Base-by-base conservation (phyloP, 2,888 invertebrate species). In the Pseudococcus longispinus region DNA sequence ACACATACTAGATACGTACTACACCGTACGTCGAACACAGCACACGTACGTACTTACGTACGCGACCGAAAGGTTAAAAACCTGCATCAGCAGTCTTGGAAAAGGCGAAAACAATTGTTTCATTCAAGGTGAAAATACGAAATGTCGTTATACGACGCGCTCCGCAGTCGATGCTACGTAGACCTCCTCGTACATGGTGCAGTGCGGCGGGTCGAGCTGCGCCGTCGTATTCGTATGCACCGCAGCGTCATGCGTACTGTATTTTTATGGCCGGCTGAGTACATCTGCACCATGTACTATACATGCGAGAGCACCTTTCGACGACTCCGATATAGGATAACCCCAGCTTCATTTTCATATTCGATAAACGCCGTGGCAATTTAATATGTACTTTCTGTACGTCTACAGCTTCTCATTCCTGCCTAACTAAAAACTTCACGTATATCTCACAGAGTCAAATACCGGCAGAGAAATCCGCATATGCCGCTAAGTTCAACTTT, bases 101-200 rank as follows among this genome's bases (percentile, higher is more conserved):
- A 80, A 80, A 86, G 80, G 86, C 77, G 51, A 77, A 86, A 80
- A 86, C 86, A 55, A 86, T 86, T 29, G 80, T 86, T 86, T 86
- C 86, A 86, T 86, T 86, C 86, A 86, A 86, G 86, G 86, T 86
- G 86, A 86, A 86, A 86, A 80, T 46, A 74, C 29, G 80, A 74
- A 26, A 74, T 80, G 86, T 86, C 86, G 86, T 80, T 60, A 23
- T 60, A 23, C 60, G 51, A 51, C 74, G 85, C 20, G n/a, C 42
- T 26, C n/a, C 23, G 29, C 23, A 11, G 9, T 44, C 51, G 51
- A n/a, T n/a, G 51, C 60, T 60, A 9, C 84, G 37, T 83, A 83
- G 15, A 51, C 83, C 46, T 83, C 46, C 4, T 44, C 37, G 37
- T 37, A 5, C 20, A 26, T 11, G 37, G 32, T 37, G 32, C 32